A percentile compares a stretch with the other conserved stretches of the same genome.
Evolutionary conservation across 30 jellyfish, hydroid and myxozoan species (phyloP).

Genomic region (Pelagia noctiluca): DNA sequence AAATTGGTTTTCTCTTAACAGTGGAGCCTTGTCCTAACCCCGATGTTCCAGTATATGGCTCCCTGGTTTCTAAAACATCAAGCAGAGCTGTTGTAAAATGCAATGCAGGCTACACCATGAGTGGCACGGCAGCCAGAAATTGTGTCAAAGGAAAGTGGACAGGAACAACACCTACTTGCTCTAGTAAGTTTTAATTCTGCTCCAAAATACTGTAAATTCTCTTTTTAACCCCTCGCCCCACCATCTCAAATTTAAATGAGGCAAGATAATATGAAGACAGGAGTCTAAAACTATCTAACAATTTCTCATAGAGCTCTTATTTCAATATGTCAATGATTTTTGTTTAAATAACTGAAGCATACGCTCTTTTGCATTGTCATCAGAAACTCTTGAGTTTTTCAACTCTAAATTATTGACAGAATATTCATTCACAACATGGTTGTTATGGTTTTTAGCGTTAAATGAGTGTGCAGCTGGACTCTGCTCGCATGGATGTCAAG

Average conservation of each 20-base stretch:
- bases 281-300: no score
- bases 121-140: constrained; percentile 48
- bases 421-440: no score
- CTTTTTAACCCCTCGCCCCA: no score
- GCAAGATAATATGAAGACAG: no score
- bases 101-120: constrained; percentile 64
- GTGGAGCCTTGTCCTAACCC: constrained; percentile 68
- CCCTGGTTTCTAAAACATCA: constrained; percentile 17
- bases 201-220: no score
- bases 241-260: no score
- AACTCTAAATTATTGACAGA: no score
- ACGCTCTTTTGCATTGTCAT: no score
- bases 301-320: no score
- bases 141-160: constrained; percentile 79
- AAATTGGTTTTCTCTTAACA: constrained; percentile 1
- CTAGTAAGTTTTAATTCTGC: constrained; percentile 42
- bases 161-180: constrained; percentile 76
- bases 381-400: no score
- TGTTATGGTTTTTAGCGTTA: constrained; percentile 48
- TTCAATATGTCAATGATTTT: no score
- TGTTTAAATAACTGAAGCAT: no score
- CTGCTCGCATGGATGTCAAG: constrained; percentile 91
- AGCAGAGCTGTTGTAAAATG: constrained; percentile 59
- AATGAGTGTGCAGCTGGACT: constrained; percentile 72
- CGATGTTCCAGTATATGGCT: constrained; percentile 87